Base-by-base conservation (phyloP, 2,888 invertebrate species). In the Plebejus melissa region DNA sequence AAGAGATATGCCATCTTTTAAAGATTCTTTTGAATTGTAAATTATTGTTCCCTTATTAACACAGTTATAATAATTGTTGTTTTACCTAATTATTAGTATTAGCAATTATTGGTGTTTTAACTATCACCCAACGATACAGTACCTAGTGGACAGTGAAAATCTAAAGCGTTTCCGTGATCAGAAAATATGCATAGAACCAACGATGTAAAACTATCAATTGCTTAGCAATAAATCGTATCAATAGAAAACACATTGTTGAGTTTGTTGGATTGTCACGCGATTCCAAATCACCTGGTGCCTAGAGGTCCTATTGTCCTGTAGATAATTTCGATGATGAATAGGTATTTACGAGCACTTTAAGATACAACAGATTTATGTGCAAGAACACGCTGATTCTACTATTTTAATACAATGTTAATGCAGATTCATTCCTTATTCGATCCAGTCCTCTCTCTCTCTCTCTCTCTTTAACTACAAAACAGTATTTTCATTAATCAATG, bases 241-340 rank as follows among this genome's bases (percentile, higher is more conserved):
- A 65, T 36, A 69, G 38, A 9, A 69, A 69, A 69, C 16, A 69
- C 69, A 36, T 38, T 69, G 36, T 69, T 77, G 75, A 76, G 78
- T 77, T 77, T 72, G 78, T 78, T 78, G 69, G 76, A 77, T 74
- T 76, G 79, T 77, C 79, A 79, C 79, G 79, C 79, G 72, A 79
- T 69, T 77, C 76, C 74, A 76, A 75, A 78, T 76, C 79, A 77
- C 77, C 77, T 75, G 76, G 60, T 60, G 76, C 76, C 76, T 76
- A 74, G 75, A 75, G 77, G 79, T 77, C 74, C 76, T 75, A 74
- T 76, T 74, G 77, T 60, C 70, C 74, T 76, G 76, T 75, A 75
- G 58, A 69, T 60, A 69, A 58, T 76, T 72, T 71, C 74, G 75
- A 75, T 77, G 75, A 76, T 76, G 76, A 76, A 79, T 78, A 22